These are phyloP conservation scores for Charina bottae DNA, from an alignment of 2,113 vertebrate species.

Conservation along the genomic window DNA sequence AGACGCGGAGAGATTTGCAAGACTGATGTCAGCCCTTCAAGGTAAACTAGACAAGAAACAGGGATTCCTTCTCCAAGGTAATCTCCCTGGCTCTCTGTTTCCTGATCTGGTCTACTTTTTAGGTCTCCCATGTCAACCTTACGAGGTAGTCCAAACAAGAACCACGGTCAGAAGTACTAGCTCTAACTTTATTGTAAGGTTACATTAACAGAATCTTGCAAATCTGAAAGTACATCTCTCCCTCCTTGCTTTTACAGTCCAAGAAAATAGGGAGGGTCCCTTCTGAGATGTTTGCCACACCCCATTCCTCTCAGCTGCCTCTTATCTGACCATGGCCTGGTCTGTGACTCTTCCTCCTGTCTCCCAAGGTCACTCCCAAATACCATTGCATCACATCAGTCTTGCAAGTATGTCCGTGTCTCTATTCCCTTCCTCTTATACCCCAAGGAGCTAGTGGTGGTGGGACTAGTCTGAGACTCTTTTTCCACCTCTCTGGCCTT, in stretches of 20 bases:
- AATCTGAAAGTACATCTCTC: background rate
- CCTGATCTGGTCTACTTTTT: background rate
- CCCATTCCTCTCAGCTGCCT: too few relatives aligned
- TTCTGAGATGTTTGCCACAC: background rate
- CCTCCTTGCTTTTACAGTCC: background rate
- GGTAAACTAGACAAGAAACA: too few relatives aligned
- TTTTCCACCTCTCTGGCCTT: background rate
- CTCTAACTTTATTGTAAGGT: background rate
- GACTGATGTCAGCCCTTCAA: too few relatives aligned
- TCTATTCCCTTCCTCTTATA: background rate
- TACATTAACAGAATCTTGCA: background rate
- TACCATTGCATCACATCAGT: background rate
- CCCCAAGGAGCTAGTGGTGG: background rate
- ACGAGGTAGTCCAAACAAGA: background rate
- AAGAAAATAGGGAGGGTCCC: background rate
- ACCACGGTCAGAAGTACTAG: background rate
- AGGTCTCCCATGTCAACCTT: background rate
- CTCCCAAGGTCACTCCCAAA: background rate
- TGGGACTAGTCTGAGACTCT: background rate
- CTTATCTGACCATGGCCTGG: too few relatives aligned
- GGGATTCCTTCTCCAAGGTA: too few relatives aligned
- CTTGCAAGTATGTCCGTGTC: background rate
- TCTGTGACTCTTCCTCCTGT: background rate
- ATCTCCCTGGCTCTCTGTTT: too few relatives aligned
- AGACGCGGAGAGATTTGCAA: too few relatives aligned